Conservation (phyloP, 2,113 vertebrate species). For the Turdus rufiventris region DNA sequence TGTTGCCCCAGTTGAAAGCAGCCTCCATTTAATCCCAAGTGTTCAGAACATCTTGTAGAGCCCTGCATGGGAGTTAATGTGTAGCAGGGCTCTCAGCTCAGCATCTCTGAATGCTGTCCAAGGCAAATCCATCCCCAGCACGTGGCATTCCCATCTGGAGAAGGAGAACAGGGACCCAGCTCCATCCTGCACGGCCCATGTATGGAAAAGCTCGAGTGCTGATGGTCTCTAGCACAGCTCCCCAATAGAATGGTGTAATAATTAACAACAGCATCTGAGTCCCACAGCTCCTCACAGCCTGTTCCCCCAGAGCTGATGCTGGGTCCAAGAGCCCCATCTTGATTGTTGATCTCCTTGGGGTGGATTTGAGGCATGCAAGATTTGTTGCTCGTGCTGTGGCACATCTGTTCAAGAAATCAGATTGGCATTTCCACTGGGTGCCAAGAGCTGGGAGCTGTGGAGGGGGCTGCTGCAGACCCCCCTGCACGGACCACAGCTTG, state of each 20-base stretch:
- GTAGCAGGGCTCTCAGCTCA: background rate
- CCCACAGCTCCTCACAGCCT: background rate
- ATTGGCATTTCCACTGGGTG: background rate
- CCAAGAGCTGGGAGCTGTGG: background rate
- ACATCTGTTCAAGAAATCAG: background rate
- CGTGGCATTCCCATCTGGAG: background rate
- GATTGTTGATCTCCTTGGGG: background rate
- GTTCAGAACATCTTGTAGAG: background rate
- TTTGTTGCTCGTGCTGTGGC: background rate
- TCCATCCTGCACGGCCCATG: background rate
- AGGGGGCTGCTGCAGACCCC: background rate
- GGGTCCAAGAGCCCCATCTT: background rate
- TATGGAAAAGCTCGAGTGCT: background rate
- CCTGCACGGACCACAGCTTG: background rate
- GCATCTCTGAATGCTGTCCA: slow-evolving; percentile 10
- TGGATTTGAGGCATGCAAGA: background rate
- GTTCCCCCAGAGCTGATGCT: background rate
- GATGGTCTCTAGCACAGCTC: background rate
- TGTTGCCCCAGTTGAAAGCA: background rate
- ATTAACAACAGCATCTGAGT: slow-evolving; percentile 32
- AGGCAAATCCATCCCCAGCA: background rate
- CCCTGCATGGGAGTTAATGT: background rate
- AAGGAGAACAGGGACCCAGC: background rate
- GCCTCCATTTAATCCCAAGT: background rate
- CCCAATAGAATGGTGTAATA: background rate